Base-by-base conservation (phyloP, 2,888 invertebrate species). In the Dasypogon diadema region DNA sequence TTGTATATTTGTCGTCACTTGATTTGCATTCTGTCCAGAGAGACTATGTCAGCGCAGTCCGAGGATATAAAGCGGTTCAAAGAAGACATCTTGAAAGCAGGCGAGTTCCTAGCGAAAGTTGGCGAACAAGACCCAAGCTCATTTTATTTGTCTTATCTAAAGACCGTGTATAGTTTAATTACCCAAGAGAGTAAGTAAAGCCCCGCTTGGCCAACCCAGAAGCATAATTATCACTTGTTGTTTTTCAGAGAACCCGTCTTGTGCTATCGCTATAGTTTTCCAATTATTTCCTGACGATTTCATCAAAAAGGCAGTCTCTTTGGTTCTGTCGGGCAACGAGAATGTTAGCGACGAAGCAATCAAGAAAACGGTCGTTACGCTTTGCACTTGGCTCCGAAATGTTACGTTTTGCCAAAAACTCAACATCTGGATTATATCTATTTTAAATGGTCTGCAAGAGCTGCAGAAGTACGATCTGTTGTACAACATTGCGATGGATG, bases 371-470 rank as follows among this genome's bases (percentile, higher is more conserved):
- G 86, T 93, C 2, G 87, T 88, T 18, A 88, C 91, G 58, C 85
- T 94, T 0, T 92, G 92, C 81, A 86, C 86, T n/a, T 93, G 93
- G 93, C 83, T 92, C 74, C 87, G 88, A 0, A 87, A 88, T 74
- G 91, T 91, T 88, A 89, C 89, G 22, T 88, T 88, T 77, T 90
- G 91, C 0, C 88, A 90, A 2, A 89, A 89, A 56, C 86, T 93
- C 0, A 90, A 90, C 24, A 87, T 89, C 8, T 91, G 93, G 89
- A 89, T 93, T 1, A 85, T 91, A 80, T 89, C 90, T 2, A 90
- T 92, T 79, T 89, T 93, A 81, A 88, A 88, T 79, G 91, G 90
- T 0, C 84, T 93, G 24, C 90, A 91, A 83, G 89, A 89, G 78
- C 88, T 87, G 30, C 87, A 88, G 22, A 88, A 89, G 22, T 88